Conservation (phyloP, 2,797 vertebrate species). For the Karalla daura region DNA sequence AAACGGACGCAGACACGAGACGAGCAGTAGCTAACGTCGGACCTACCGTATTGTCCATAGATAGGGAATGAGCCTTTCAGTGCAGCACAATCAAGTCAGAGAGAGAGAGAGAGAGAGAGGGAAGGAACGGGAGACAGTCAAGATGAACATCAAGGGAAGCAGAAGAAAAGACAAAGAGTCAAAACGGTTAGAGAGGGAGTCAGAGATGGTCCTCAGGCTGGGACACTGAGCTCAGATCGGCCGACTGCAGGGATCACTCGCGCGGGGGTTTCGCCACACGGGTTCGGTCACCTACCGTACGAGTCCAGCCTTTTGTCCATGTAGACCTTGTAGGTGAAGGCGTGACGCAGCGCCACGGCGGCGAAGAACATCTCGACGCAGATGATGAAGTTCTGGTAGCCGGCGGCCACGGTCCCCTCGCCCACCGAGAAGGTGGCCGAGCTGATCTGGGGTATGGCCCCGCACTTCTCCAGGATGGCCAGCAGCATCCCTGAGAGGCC, state of each 20-base stretch:
- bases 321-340: slow-evolving; percentile 98
- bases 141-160: slow-evolving; percentile 38
- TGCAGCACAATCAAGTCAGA: slow-evolving; percentile 64
- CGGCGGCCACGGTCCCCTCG: slow-evolving; percentile 96
- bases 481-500: slow-evolving; percentile 91
- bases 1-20: slow-evolving; percentile 12
- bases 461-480: slow-evolving; percentile 97
- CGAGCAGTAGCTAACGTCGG: slow-evolving; percentile 38
- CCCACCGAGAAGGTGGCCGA: slow-evolving; percentile 92
- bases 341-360: slow-evolving; percentile 92
- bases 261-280: slow-evolving; percentile 1
- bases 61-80: slow-evolving; percentile 85
- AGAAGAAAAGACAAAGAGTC: slow-evolving; percentile 25
- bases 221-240: slow-evolving; percentile 15
- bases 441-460: slow-evolving; percentile 95
- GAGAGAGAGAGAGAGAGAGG: slow-evolving; percentile 32
- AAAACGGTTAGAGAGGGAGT: slow-evolving; percentile 23
- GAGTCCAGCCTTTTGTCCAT: slow-evolving; percentile 95
- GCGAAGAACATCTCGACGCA: slow-evolving; percentile 99
- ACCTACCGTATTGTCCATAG: slow-evolving; percentile 89
- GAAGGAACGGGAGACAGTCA: slow-evolving; percentile 42
- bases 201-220: slow-evolving; percentile 3
- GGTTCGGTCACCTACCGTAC: slow-evolving; percentile 86
- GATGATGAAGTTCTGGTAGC: slow-evolving; percentile 99
- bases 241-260: slow-evolving; percentile 6